Percentiles rank a stretch among this genome's conserved stretches.
phyloP scores from a whole-genome alignment of 2,888 invertebrate genomes.

The Dendrolimus houi region DNA sequence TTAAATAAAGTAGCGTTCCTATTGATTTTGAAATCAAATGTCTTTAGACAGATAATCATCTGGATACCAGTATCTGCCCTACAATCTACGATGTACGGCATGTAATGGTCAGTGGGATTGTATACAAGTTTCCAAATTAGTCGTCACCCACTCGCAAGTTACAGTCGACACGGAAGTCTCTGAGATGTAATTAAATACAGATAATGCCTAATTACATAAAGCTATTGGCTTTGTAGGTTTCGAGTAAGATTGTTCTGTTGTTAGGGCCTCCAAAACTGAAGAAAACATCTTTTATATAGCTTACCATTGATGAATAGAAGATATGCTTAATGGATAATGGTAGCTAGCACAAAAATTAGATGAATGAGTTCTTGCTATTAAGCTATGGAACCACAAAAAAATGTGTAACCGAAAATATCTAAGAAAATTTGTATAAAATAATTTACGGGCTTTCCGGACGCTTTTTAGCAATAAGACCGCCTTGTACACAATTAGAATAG shows the following conservation, averaged over 20 bases:
- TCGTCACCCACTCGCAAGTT: constrained; percentile 37
- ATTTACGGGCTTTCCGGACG: too few species aligned
- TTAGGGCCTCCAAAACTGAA: too few species aligned
- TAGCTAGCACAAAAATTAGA: too few species aligned
- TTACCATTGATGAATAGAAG: too few species aligned
- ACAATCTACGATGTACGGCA: neutral
- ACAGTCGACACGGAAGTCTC: constrained; percentile 11
- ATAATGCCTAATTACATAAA: constrained; percentile 22
- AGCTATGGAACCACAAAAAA: too few species aligned
- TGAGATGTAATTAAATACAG: constrained; percentile 27
- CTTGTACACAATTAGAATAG: too few species aligned
- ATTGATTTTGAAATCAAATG: neutral
- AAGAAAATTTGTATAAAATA: too few species aligned
- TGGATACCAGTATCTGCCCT: neutral
- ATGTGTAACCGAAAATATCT: too few species aligned
- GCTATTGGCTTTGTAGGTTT: neutral
- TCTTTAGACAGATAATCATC: neutral
- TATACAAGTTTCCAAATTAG: constrained; percentile 49
- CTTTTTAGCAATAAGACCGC: too few species aligned
- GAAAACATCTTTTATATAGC: too few species aligned
- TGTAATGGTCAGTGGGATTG: neutral
- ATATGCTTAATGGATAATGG: too few species aligned
- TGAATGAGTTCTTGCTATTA: too few species aligned
- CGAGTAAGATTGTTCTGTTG: neutral
- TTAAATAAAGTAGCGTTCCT: neutral